Evolutionary conservation across 2,797 vertebrate genomes (phyloP).

Genomic region (Myioborus miniatus): DNA sequence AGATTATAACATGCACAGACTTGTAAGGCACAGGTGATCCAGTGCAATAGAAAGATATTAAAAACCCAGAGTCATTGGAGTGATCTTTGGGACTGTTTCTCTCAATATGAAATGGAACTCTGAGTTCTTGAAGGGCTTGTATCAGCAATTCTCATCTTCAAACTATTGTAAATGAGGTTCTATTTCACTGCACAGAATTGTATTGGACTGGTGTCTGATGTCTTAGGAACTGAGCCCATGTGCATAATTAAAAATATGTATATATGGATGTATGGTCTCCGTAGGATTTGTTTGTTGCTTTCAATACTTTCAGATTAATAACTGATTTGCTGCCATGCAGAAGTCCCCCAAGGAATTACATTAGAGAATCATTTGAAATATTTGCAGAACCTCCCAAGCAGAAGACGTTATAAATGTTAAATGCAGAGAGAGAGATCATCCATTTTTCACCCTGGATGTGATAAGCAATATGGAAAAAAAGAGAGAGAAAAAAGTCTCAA

Average conservation of each 20-base stretch:
- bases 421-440: not conserved
- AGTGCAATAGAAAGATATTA: not conserved
- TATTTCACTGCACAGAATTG: not conserved
- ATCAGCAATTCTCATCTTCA: not conserved
- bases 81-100: not conserved
- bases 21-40: not conserved
- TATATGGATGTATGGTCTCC: not conserved
- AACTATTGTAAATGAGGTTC: not conserved
- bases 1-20: not conserved
- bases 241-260: not conserved
- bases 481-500: conserved; percentile 9
- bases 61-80: not conserved
- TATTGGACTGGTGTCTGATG: not conserved
- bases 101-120: not conserved
- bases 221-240: not conserved
- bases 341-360: not conserved
- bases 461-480: conserved; percentile 6
- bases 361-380: not conserved
- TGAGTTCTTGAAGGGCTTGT: not conserved
- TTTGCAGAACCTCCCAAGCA: conserved; percentile 14
- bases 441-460: not conserved
- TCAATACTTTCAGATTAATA: not conserved
- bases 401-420: not conserved
- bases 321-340: not conserved
- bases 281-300: not conserved